Percentiles rank a stretch among this genome's conserved stretches.
These are phyloP conservation scores for Paraescarpia echinospica DNA, from an alignment of 1,140 invertebrate genomes.

Conservation along the genomic window DNA sequence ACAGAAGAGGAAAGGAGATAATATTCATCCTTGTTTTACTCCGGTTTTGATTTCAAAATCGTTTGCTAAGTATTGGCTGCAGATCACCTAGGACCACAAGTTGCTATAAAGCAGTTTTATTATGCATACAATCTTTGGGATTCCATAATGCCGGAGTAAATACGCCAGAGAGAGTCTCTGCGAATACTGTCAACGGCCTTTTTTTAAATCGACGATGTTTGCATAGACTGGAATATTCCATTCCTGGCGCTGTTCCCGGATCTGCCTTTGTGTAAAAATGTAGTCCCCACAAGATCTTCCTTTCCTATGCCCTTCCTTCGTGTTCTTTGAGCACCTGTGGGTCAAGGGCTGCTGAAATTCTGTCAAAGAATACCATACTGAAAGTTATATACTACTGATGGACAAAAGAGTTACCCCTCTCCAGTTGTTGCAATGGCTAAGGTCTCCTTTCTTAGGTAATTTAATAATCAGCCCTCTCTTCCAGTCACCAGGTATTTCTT, in stretches of 20 bases:
- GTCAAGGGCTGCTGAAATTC: conserved; percentile 12
- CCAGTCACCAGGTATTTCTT: conserved; percentile 36
- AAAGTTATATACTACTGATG: conserved; percentile 25
- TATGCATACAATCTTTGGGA: conserved; percentile 7
- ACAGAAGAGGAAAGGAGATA: neutral
- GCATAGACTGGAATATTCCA: too few relatives aligned
- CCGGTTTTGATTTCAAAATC: conserved; percentile 17
- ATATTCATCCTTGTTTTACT: neutral
- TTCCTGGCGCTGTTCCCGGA: neutral
- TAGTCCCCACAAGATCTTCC: conserved; percentile 11
- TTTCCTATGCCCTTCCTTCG: neutral
- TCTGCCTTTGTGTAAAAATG: neutral
- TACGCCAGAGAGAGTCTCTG: conserved; percentile 2
- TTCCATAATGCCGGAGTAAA: conserved; percentile 18
- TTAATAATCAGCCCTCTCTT: conserved; percentile 34
- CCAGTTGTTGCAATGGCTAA: conserved; percentile 35
- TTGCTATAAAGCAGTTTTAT: conserved; percentile 8
- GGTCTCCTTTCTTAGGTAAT: conserved; percentile 41
- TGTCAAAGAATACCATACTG: conserved; percentile 21
- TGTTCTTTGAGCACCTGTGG: neutral
- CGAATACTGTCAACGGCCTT: too few relatives aligned
- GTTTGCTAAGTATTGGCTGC: conserved; percentile 10
- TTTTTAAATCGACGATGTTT: too few relatives aligned
- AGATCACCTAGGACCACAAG: neutral
- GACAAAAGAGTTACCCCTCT: conserved; percentile 38